Conservation (phyloP, 2,888 invertebrate species). For the Synanthedon vespiformis region DNA sequence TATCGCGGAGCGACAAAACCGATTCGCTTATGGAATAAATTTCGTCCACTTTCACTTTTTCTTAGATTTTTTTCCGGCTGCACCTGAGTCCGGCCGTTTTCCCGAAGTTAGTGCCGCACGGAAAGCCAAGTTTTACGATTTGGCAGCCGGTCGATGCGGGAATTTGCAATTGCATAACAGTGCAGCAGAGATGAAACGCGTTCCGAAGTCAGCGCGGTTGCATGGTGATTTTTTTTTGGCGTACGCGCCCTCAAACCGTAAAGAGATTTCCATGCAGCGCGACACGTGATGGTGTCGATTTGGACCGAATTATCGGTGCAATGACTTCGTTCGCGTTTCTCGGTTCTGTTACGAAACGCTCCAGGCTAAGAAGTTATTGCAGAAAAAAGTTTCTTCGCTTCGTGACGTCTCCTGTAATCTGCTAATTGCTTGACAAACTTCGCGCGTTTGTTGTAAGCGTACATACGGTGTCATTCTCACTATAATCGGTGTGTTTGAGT, state of each 20-base stretch:
- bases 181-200: constrained; percentile 45
- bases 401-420: constrained; percentile 47
- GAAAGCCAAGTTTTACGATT: constrained; percentile 32
- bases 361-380: constrained; percentile 37
- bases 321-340: constrained; percentile 27
- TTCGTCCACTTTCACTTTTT: constrained; percentile 27
- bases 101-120: constrained; percentile 24
- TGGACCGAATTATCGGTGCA: constrained; percentile 45
- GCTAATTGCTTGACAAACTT: constrained; percentile 52
- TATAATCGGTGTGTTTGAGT: constrained; percentile 31
- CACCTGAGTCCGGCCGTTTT: constrained; percentile 17
- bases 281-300: constrained; percentile 31
- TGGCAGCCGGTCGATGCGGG: constrained; percentile 28
- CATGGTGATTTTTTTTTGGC: constrained; percentile 30
- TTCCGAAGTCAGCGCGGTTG: constrained; percentile 44
- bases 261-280: constrained; percentile 26
- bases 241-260: constrained; percentile 2
- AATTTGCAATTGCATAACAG: constrained; percentile 58
- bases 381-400: constrained; percentile 39
- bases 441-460: constrained; percentile 30
- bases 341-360: constrained; percentile 48
- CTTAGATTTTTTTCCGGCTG: constrained; percentile 37
- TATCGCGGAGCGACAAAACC: constrained; percentile 36
- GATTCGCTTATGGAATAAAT: constrained; percentile 9
- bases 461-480: constrained; percentile 19